phyloP scores from a whole-genome alignment of 2,113 vertebrate genomes.

The Macaca mulatta region DNA sequence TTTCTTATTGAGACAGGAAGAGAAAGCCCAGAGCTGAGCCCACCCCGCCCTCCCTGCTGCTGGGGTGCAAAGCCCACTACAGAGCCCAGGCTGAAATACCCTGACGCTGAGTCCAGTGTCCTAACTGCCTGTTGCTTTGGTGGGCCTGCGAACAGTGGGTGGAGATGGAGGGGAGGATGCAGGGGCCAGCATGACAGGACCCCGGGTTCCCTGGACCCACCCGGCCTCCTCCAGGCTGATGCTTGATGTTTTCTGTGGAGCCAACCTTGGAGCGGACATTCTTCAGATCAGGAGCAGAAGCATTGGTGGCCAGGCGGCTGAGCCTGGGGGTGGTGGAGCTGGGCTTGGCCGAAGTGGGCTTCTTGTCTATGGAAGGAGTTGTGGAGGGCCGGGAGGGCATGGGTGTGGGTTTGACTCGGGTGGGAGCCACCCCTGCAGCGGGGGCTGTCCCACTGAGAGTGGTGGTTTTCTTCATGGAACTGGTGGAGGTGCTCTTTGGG shows the following conservation, averaged over 20 bases:
- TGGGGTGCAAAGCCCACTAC: not conserved
- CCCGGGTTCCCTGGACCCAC: slow-evolving; percentile 76
- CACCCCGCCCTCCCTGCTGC: not conserved
- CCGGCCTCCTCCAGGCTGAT: slow-evolving; percentile 97
- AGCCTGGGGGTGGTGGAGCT: slow-evolving; percentile 68
- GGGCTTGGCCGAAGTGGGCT: slow-evolving; percentile 68
- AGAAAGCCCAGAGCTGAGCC: not conserved
- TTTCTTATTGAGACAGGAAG: not conserved
- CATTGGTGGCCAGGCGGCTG: slow-evolving; percentile 80
- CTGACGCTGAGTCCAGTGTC: not conserved
- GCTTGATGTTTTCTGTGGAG: slow-evolving; percentile 94
- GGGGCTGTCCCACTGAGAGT: slow-evolving; percentile 78
- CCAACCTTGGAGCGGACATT: slow-evolving; percentile 93
- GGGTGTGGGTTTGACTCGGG: slow-evolving; percentile 82
- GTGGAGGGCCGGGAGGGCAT: slow-evolving; percentile 75
- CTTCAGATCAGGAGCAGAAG: slow-evolving; percentile 86
- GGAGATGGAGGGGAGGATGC: not conserved
- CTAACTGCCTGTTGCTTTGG: too few relatives aligned
- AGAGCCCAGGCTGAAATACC: not conserved
- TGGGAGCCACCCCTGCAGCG: not conserved
- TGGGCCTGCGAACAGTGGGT: slow-evolving; percentile 52
- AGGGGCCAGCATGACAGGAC: rapidly evolving
- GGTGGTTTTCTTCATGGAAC: slow-evolving; percentile 72
- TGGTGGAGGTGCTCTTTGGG: slow-evolving; percentile 83
- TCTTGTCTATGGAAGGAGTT: slow-evolving; percentile 84